Evolutionary conservation across 2,888 invertebrate species (phyloP), one percentile per base, ranked within the genome.

Genomic region (Thereva unica): DNA sequence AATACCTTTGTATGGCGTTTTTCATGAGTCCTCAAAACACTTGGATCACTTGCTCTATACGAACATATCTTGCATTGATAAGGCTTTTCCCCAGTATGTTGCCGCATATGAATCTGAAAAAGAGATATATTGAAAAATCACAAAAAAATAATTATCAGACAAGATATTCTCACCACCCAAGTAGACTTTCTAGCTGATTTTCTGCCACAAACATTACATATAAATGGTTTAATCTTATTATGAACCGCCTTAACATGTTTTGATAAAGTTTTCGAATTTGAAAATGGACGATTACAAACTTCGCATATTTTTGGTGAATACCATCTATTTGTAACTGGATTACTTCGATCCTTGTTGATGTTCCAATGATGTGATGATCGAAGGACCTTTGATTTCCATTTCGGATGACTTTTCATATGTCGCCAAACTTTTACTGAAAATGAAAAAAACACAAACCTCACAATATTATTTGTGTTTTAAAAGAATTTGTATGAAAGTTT

Each of bases 21-120:
- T 74, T 79, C 84, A 81, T 85, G 89, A 75, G 83, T 86, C 74
- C 89, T 80, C 64, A 91, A 79, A 3, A 89, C 89, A 76, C 91
- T 91, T 71, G 90, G 90, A 81, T 92, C 91, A 0, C 89, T 87
- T 3, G 90, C 89, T 69, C 84, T 83, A 76, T 89, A 92, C 7
- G 84, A 82, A 74, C 91, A 91, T 34, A 83, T 78, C 42, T 86
- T 84, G 75, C 92, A 92, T 63, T 85, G 84, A 72, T 88, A 86
- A 0, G 91, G 91, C 75, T 91, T 92, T 72, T 90, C 90, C 4
- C 91, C 89, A 0, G 91, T 90, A 73, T 92, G 91, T 72, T 89
- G 89, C 8, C 91, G 81, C 73, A 88, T 81, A 77, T 92, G 92
- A 71, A 91, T 83, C 83, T 86, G 76, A 4, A 72, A 66, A 52